These are phyloP conservation scores for Acromyrmex echinatior DNA, from an alignment of 1,140 invertebrate genomes.

Conservation along the genomic window DNA sequence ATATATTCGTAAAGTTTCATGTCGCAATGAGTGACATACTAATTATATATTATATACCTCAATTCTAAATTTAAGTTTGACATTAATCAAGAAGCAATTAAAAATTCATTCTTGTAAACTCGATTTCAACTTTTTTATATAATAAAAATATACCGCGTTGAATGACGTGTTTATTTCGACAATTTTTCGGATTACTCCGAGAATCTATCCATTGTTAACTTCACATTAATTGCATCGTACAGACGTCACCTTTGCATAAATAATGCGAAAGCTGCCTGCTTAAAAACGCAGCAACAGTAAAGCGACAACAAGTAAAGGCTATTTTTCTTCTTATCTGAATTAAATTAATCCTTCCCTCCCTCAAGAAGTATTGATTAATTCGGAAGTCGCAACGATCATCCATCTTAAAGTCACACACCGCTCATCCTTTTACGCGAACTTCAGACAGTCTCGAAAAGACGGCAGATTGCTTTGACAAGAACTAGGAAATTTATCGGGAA, in stretches of 20 bases:
- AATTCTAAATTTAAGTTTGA: background rate
- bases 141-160: background rate
- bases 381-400: conserved; percentile 56
- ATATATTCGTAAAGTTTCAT: background rate
- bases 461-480: conserved; percentile 61
- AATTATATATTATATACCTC: background rate
- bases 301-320: conserved; percentile 2
- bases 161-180: background rate
- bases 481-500: conserved; percentile 40
- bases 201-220: conserved; percentile 32
- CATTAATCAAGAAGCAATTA: background rate
- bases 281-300: conserved; percentile 25
- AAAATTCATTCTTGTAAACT: background rate
- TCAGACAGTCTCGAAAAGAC: conserved; percentile 5
- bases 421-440: conserved; percentile 49
- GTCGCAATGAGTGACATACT: background rate
- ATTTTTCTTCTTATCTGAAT: conserved; percentile 59
- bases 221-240: conserved; percentile 6
- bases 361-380: conserved; percentile 53
- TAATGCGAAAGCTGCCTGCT: conserved; percentile 30
- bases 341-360: conserved; percentile 52
- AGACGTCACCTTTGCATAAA: conserved; percentile 50
- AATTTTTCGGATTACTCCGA: too few relatives aligned
- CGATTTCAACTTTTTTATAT: background rate
- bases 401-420: conserved; percentile 58